phyloP scores from a whole-genome alignment of 2,113 vertebrate species.

The Leucopternis melanops region DNA sequence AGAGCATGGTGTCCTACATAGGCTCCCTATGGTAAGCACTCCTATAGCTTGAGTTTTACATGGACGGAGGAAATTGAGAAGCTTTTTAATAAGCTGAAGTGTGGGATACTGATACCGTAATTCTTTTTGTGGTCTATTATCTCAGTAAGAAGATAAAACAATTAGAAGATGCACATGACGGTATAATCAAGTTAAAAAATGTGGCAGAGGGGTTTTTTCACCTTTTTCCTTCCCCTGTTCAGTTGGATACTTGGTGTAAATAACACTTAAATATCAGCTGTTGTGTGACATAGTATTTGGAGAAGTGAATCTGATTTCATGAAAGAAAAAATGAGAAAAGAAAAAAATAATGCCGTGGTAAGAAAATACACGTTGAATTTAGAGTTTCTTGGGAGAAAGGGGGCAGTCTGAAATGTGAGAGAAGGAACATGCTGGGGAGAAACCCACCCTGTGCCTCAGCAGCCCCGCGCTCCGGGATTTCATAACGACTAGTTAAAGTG shows the following conservation, averaged over 20 bases:
- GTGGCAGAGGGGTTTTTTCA: not conserved
- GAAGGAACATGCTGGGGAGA: not conserved
- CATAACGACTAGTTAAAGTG: not conserved
- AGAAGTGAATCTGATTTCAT: not conserved
- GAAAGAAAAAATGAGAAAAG: not conserved
- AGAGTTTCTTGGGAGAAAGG: not conserved
- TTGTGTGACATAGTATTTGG: not conserved
- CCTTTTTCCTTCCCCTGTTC: not conserved
- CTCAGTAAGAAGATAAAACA: not conserved
- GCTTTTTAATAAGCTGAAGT: not conserved
- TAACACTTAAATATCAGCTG: not conserved
- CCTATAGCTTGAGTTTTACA: not conserved
- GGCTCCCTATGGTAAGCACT: not conserved
- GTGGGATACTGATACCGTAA: not conserved
- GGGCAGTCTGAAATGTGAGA: not conserved
- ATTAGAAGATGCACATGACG: accelerated
- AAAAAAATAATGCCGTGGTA: not conserved
- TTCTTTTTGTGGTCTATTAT: not conserved
- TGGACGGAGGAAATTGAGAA: not conserved
- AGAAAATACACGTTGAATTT: not conserved
- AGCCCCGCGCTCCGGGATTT: accelerated
- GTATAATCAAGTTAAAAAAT: not conserved
- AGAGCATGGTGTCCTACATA: not conserved
- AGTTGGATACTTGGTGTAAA: not conserved
- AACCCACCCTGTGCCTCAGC: not conserved